Evolutionary conservation across 2,888 invertebrate genomes (phyloP).

Genomic region (Miltochrista miniata): DNA sequence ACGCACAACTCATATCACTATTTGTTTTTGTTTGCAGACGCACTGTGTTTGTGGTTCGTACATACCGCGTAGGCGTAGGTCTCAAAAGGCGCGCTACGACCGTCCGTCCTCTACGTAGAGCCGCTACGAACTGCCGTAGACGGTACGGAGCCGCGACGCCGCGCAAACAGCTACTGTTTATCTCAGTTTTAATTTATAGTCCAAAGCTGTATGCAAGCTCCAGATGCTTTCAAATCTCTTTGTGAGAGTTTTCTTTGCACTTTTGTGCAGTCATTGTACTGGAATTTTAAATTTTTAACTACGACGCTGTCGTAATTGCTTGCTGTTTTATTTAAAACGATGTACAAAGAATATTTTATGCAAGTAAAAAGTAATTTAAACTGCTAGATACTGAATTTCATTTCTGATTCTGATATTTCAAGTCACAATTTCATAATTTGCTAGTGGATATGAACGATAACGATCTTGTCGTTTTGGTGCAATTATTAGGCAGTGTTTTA

Average conservation of each 20-base stretch:
- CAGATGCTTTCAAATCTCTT: slow-evolving; percentile 78
- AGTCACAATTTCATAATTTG: slow-evolving; percentile 63
- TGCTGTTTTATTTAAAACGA: slow-evolving; percentile 31
- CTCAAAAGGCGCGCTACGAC: slow-evolving; percentile 62
- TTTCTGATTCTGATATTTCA: too few species aligned
- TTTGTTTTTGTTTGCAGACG: slow-evolving; percentile 75
- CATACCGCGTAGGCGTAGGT: slow-evolving; percentile 70
- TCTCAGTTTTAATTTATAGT: slow-evolving; percentile 75
- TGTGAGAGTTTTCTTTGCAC: slow-evolving; percentile 71
- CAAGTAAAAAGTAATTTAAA: background rate
- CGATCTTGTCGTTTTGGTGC: slow-evolving; percentile 63
- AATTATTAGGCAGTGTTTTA: slow-evolving; percentile 65
- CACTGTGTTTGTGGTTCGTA: slow-evolving; percentile 62
- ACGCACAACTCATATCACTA: slow-evolving; percentile 82
- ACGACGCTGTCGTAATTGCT: slow-evolving; percentile 50
- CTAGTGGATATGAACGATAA: slow-evolving; percentile 64
- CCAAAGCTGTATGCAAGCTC: slow-evolving; percentile 72
- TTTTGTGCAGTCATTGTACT: slow-evolving; percentile 69
- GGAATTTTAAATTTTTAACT: slow-evolving; percentile 59
- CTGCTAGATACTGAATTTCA: too few species aligned
- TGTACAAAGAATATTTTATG: slow-evolving; percentile 15
- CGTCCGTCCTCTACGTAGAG: slow-evolving; percentile 64
- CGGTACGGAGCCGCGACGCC: slow-evolving; percentile 42
- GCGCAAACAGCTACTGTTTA: slow-evolving; percentile 65
- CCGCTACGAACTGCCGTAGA: slow-evolving; percentile 72